phyloP scores from a whole-genome alignment of 2,113 vertebrate genomes.

The Dromaius novaehollandiae region DNA sequence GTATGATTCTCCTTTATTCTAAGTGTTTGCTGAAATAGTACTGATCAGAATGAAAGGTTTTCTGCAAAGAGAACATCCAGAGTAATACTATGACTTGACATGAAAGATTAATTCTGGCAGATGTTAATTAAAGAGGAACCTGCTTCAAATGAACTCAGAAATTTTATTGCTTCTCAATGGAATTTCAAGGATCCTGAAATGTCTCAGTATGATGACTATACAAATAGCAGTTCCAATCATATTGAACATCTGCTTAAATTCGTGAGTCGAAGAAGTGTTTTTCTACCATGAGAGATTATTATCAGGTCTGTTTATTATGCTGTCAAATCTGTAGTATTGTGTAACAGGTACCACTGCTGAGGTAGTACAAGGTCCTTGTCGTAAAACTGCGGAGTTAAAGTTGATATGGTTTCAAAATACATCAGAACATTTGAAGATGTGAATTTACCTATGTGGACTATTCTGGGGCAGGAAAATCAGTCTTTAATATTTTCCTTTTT shows the following conservation, averaged over 20 bases:
- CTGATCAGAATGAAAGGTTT: background rate
- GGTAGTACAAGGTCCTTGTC: background rate
- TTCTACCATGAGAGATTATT: background rate
- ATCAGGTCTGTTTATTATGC: background rate
- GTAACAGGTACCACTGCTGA: background rate
- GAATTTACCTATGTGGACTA: background rate
- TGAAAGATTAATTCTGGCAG: background rate
- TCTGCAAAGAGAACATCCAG: background rate
- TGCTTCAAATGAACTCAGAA: background rate
- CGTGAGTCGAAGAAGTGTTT: background rate
- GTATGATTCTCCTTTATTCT: background rate
- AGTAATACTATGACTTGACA: background rate
- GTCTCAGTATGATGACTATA: background rate
- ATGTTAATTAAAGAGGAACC: background rate
- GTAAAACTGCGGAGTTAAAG: background rate
- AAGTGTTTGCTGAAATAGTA: background rate
- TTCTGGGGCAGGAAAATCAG: background rate
- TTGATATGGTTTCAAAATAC: background rate
- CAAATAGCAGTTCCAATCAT: background rate
- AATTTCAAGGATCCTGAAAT: background rate
- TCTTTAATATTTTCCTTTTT: background rate
- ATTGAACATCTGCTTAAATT: background rate
- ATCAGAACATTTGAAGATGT: background rate
- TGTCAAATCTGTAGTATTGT: background rate
- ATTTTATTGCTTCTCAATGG: background rate